Evolutionary conservation across 2,113 vertebrate genomes (phyloP).

Genomic region (Aramus guarauna): DNA sequence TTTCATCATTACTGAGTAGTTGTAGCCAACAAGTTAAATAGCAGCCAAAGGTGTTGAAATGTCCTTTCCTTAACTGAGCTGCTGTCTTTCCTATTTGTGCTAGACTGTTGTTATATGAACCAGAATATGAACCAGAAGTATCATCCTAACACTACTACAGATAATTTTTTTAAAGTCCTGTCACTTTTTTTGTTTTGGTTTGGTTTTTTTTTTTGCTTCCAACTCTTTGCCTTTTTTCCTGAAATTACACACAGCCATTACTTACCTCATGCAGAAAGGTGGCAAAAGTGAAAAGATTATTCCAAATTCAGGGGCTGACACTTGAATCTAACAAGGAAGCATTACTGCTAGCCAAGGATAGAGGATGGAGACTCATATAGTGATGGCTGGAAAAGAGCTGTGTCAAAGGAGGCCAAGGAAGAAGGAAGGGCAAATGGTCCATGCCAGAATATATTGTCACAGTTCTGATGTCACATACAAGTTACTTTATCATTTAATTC

Average conservation of each 20-base stretch:
- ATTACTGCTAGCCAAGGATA: neutral
- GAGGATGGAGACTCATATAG: neutral
- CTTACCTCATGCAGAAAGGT: neutral
- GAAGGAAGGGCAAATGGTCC: neutral
- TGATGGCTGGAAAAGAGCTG: neutral
- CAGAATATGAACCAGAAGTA: neutral
- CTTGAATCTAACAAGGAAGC: neutral
- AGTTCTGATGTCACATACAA: neutral
- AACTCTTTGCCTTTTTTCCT: neutral
- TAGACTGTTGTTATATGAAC: neutral
- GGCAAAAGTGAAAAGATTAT: neutral
- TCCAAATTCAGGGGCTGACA: neutral
- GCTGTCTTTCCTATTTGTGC: neutral
- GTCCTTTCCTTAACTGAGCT: neutral
- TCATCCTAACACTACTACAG: neutral
- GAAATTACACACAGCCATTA: neutral
- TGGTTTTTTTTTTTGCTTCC: neutral
- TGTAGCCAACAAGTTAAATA: neutral
- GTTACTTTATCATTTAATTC: neutral
- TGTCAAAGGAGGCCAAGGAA: neutral
- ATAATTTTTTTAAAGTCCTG: neutral
- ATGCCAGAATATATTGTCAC: neutral
- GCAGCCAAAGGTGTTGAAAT: neutral
- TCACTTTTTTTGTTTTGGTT: neutral
- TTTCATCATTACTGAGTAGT: neutral